Evolutionary conservation across 2,113 vertebrate genomes (phyloP).

Genomic region (Tauraco erythrolophus): DNA sequence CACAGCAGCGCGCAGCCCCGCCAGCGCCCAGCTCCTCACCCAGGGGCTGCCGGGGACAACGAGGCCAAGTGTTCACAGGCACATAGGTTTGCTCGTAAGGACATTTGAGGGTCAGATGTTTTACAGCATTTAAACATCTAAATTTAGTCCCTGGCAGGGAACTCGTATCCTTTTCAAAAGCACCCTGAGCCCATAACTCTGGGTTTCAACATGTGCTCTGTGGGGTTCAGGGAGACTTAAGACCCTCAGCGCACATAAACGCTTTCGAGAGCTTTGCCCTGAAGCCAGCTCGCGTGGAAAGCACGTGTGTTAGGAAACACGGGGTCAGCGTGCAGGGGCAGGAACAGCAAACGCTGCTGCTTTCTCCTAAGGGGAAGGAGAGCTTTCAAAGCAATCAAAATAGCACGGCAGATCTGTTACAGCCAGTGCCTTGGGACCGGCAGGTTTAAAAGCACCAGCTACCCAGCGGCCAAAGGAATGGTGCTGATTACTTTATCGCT

Average conservation of each 20-base stretch:
- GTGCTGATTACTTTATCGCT: neutral
- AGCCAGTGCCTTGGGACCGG: neutral
- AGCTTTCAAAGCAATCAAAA: neutral
- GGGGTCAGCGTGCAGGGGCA: fast-evolving
- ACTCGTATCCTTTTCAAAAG: fast-evolving
- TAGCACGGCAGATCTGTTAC: neutral
- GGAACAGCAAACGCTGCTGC: neutral
- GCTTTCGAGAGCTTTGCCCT: neutral
- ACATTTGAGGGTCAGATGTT: neutral
- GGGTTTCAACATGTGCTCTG: neutral
- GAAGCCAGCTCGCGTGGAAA: neutral
- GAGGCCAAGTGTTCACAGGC: neutral
- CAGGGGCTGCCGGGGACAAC: neutral
- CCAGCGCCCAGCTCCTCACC: neutral
- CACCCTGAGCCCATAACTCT: neutral
- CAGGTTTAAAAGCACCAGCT: neutral
- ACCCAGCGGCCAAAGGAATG: fast-evolving
- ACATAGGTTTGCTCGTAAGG: neutral
- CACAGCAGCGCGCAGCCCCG: neutral
- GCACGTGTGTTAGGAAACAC: fast-evolving
- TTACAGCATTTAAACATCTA: neutral
- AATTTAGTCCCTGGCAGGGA: neutral
- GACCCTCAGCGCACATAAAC: fast-evolving
- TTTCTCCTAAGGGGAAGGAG: neutral
- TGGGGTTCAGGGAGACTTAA: neutral